These are phyloP conservation scores for Meriones psammophilus DNA, from an alignment of 2,797 vertebrate genomes.

Conservation along the genomic window DNA sequence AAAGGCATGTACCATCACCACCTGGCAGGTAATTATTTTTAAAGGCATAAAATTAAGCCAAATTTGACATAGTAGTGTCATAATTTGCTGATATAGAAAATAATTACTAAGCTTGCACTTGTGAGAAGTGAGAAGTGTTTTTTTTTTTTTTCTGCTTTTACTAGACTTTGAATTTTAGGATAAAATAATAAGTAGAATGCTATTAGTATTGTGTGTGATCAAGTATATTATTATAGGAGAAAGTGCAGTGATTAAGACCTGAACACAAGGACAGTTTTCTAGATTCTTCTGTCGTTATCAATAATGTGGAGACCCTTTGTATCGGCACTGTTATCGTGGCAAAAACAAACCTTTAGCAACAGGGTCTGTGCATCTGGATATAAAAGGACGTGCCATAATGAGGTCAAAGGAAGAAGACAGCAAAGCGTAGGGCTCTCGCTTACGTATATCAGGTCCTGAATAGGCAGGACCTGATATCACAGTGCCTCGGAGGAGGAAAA, in stretches of 20 bases:
- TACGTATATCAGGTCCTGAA: slow-evolving; percentile 31
- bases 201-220: background rate
- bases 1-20: background rate
- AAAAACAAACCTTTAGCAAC: background rate
- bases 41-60: background rate
- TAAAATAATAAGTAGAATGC: background rate
- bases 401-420: slow-evolving; percentile 78
- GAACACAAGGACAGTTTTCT: background rate
- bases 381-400: background rate
- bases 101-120: background rate
- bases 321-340: background rate
- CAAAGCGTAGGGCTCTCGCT: slow-evolving; percentile 42
- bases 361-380: slow-evolving; percentile 26
- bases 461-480: slow-evolving; percentile 62
- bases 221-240: background rate
- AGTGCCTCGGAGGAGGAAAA: slow-evolving; percentile 33
- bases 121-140: background rate
- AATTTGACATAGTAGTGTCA: background rate
- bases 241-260: background rate
- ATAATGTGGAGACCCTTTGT: background rate
- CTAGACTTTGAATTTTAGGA: background rate
- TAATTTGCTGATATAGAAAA: background rate
- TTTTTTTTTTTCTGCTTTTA: slow-evolving; percentile 43
- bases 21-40: background rate
- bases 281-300: slow-evolving; percentile 4